Percentiles rank a stretch among this genome's conserved stretches.
These are phyloP conservation scores for Dicerorhinus sumatrensis DNA, from an alignment of 2,113 vertebrate genomes.

Conservation along the genomic window DNA sequence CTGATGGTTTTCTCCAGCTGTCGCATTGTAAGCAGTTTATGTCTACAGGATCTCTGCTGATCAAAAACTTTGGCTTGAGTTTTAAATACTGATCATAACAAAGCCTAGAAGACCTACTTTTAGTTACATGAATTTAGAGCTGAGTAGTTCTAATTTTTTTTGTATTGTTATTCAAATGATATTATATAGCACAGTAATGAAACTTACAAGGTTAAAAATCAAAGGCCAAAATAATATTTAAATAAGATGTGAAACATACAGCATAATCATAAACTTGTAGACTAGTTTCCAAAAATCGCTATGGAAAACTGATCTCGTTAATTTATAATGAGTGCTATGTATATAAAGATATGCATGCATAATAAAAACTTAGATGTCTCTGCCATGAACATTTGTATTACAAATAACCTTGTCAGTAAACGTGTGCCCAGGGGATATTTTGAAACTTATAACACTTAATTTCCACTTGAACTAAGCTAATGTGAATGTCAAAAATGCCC, in stretches of 20 bases:
- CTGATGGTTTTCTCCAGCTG: neutral
- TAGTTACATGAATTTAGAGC: neutral
- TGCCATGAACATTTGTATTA: conserved; percentile 54
- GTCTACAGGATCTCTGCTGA: neutral
- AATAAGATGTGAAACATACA: neutral
- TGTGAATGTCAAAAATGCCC: conserved; percentile 76
- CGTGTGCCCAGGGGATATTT: conserved; percentile 61
- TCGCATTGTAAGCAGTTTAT: fast-evolving
- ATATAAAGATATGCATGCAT: neutral
- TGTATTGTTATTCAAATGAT: neutral
- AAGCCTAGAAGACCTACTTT: neutral
- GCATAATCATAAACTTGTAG: neutral
- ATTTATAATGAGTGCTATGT: neutral
- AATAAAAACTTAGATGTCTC: conserved; percentile 42
- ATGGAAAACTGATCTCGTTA: conserved; percentile 33
- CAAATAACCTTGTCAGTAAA: conserved; percentile 71
- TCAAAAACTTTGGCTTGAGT: neutral
- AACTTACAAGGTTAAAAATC: neutral
- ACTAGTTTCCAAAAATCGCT: conserved; percentile 54
- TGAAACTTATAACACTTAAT: conserved; percentile 73
- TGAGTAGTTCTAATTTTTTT: neutral
- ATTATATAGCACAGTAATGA: neutral
- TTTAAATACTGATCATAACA: neutral
- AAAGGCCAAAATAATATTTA: conserved; percentile 42
- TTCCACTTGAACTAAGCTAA: conserved; percentile 69